Evolutionary conservation across 2,113 vertebrate species (phyloP), one percentile per base, ranked within the genome.

Genomic region (Triplophysa dalaica): DNA sequence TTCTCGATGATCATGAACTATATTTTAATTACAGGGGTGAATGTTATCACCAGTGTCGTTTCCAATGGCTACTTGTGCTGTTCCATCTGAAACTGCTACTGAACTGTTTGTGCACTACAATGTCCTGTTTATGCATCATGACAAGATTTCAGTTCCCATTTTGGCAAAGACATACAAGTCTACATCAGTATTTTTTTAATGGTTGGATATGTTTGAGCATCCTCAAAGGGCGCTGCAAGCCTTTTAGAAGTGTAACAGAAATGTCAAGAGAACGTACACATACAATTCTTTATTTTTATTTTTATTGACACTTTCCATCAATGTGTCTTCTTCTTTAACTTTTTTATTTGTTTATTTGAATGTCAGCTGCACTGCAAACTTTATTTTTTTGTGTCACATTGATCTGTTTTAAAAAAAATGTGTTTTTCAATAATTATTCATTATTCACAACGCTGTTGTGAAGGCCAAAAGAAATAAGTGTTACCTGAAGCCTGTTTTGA

Each of bases 21-120:
- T 54, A 56, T 29, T 2, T 41, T 48, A 62, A 58, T 14, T 70
- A 70, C 58, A 80, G 61, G 33, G 70, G 62, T 66, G 70, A 73
- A 24, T 48, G 41, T 77, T 5, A 16, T 72, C 60, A 82, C 60
- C 66, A 65, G 58, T 75, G 62, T 84, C 70, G 11, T 70, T 75
- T 81, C 70, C 9, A 50, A 73, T 78, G 75, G 78, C 69, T 81
- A 52, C 66, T 26, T 66, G 76, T 81, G 76, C 79, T 73, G 75
- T 84, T 84, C 29, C 77, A 81, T 56, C 67, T 75, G 48, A 76
- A 54, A 77, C 73, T 81, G 38, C 69, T 81, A 74, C 9, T 65
- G 68, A 68, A 41, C 79, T 75, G 52, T 84, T 81, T 84, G 45
- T 81, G 73, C 61, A 64, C 75, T 77, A 54, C 45, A 45, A 64